phyloP scores from a whole-genome alignment of 2,888 invertebrate genomes.

The Agrotis segetum region DNA sequence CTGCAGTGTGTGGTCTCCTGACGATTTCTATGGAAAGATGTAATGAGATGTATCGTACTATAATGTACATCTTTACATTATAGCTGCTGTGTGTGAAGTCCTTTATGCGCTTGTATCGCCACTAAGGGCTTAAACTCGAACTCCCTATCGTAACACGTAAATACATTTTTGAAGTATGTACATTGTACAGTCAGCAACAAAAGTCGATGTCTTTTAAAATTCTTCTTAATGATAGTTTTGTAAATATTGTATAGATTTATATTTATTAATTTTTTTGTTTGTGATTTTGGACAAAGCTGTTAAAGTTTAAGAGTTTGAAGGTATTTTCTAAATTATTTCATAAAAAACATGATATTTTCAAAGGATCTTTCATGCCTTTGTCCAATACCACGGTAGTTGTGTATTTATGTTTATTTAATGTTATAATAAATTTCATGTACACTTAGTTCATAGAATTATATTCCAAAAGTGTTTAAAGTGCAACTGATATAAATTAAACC shows the following conservation, averaged over 20 bases:
- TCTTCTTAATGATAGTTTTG: constrained; percentile 25
- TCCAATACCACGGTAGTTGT: neutral
- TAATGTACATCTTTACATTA: too few relatives aligned
- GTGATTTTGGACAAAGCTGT: neutral
- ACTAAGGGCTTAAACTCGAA: too few relatives aligned
- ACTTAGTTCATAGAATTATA: neutral
- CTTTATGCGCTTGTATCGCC: too few relatives aligned
- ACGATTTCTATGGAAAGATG: too few relatives aligned
- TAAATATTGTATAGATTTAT: constrained; percentile 54
- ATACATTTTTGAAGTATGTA: too few relatives aligned
- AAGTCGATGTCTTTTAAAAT: neutral
- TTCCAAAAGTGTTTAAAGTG: neutral
- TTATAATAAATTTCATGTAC: neutral
- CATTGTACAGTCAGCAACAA: too few relatives aligned
- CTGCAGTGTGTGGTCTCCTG: too few relatives aligned
- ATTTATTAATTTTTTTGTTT: constrained; percentile 19
- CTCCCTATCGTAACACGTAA: too few relatives aligned
- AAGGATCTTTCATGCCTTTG: neutral
- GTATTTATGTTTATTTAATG: neutral
- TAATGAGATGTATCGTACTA: too few relatives aligned
- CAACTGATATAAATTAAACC: neutral
- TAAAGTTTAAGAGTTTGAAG: neutral
- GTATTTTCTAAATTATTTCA: neutral
- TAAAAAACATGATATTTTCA: neutral
- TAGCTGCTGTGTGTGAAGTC: too few relatives aligned